Conservation (phyloP, 1,140 invertebrate genomes). For the Neodiprion fabricii region DNA sequence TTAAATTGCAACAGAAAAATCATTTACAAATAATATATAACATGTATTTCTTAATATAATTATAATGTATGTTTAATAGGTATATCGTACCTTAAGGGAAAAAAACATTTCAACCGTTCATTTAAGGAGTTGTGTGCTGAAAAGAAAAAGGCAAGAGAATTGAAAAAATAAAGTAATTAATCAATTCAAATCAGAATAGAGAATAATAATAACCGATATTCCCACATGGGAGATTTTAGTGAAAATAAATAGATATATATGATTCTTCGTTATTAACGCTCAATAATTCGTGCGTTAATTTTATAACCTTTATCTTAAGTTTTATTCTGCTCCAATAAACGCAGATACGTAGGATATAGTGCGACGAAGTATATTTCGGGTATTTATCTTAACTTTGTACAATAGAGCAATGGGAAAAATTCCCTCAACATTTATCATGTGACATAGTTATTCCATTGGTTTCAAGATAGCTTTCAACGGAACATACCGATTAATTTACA, state of each 20-base stretch:
- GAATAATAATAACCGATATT: too few species aligned
- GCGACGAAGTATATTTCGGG: not conserved
- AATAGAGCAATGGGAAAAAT: not conserved
- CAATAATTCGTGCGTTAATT: not conserved
- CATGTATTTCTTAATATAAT: not conserved
- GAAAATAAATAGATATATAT: not conserved
- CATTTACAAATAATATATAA: conserved; percentile 49
- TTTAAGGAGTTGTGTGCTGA: not conserved
- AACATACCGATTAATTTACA: too few species aligned
- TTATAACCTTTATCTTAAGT: not conserved
- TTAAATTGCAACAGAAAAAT: conserved; percentile 43
- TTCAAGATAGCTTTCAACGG: not conserved
- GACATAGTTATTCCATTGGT: not conserved
- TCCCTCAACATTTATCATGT: too few species aligned
- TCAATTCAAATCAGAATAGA: too few species aligned
- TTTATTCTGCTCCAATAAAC: too few species aligned
- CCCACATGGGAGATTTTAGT: not conserved
- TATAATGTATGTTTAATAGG: conserved; percentile 32
- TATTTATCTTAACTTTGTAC: not conserved
- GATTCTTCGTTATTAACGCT: not conserved
- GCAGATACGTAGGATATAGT: too few species aligned
- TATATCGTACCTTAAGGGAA: conserved; percentile 30
- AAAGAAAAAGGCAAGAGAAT: not conserved
- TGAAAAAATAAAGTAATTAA: too few species aligned
- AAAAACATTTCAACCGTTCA: conserved; percentile 10